Base-by-base conservation (phyloP, 1,140 invertebrate species). In the Dendrolimus kikuchii region DNA sequence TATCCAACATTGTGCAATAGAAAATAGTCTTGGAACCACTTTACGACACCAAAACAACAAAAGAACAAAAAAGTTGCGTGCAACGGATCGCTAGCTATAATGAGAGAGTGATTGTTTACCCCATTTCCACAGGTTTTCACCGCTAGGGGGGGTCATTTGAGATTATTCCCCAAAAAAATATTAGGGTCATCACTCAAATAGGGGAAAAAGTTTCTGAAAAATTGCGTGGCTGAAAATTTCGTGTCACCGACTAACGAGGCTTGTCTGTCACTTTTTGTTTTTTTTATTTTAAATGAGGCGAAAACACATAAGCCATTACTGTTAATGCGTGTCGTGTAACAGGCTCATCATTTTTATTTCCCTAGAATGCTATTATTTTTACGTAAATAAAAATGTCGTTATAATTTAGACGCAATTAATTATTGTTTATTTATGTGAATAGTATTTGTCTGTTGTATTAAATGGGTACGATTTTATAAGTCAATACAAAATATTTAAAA, bases 71-170 rank as follows among this genome's bases (percentile, higher is more conserved):
- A 1, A 23, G 23, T 68, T 60, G 72, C 69, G 72, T 75, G 72
- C 51, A 50, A 42, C 42, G 41, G 47, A 58, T 53, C 59, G 60
- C 56, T 64, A 65, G 55, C 55, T 54, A 55, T 72, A 75, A 75
- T 72, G 65, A 68, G 62, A 55, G 56, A 64, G 60, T 64, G 69
- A 70, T 72, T 72, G 67, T 66, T 62, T 66, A 59, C 52, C 51
- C 55, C 59, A 40, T 61, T 55, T 65, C 41, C 55, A 41, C 50
- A 44, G 40, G 52, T 52, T 53, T 51, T 53, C 56, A 58, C 46
- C 45, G 51, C 39, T 50, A 38, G 23, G 40, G 40, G 23, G 50
- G 49, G 45, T 53, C 49, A 51, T 63, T 60, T 51, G 51, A 51
- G 53, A 55, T 59, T 52, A 52, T 61, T 62, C 23, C 46, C 46